phyloP scores from a whole-genome alignment of 2,888 invertebrate species.

The Tetranychus truncatus region DNA sequence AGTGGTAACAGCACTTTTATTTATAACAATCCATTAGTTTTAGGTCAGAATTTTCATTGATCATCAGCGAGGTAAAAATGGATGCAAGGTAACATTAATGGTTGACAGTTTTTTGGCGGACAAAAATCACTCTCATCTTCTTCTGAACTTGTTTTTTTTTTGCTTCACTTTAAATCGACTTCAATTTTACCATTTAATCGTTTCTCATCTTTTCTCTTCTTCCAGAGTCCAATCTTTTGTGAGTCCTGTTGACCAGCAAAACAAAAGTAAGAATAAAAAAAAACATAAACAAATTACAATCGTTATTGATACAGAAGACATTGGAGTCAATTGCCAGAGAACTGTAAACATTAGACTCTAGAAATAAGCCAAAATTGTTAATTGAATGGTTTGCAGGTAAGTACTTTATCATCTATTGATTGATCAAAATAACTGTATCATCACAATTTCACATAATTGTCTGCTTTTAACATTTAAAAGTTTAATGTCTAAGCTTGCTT shows the following conservation, averaged over 20 bases:
- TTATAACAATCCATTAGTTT: background rate
- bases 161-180: background rate
- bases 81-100: background rate
- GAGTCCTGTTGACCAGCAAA: no score
- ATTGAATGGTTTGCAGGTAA: background rate
- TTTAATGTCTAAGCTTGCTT: no score
- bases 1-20: background rate
- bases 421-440: background rate
- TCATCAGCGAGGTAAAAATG: background rate
- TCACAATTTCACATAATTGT: background rate
- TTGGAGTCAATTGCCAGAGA: background rate
- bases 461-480: background rate
- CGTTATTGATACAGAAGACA: background rate
- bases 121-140: slow-evolving; percentile 1
- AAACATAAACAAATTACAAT: no score
- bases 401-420: background rate
- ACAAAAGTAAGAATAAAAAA: no score
- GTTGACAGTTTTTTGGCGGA: background rate
- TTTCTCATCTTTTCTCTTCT: background rate
- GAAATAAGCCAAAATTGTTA: background rate
- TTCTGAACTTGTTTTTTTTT: background rate
- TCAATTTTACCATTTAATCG: background rate
- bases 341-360: background rate
- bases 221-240: no score
- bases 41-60: background rate